Evolutionary conservation across 2,113 vertebrate species (phyloP).

Genomic region (Chloebia gouldiae): DNA sequence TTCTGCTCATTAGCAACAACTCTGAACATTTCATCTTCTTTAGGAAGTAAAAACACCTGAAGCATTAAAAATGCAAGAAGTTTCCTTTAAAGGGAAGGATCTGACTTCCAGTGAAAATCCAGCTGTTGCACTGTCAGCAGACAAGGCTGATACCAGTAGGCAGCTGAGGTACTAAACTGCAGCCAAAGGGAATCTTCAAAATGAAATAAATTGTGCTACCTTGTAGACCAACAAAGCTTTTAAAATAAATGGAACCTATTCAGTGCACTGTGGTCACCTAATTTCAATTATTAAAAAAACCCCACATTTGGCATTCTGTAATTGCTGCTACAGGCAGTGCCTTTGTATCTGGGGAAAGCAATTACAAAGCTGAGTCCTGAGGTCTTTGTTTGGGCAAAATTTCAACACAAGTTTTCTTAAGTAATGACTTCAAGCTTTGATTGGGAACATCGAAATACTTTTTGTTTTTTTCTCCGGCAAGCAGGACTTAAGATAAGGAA

Average conservation of each 20-base stretch:
- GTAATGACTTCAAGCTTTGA: conserved; percentile 22
- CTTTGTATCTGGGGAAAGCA: conserved; percentile 19
- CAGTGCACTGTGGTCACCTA: neutral
- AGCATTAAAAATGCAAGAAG: neutral
- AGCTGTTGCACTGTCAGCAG: neutral
- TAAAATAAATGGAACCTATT: conserved; percentile 15
- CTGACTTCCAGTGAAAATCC: neutral
- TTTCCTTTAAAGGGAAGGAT: neutral
- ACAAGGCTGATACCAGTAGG: neutral
- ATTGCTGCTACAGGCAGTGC: neutral
- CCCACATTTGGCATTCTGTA: neutral
- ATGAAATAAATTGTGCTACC: neutral
- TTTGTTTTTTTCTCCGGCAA: neutral
- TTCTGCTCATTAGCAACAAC: neutral
- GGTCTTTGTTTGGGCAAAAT: conserved; percentile 31
- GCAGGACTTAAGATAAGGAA: conserved; percentile 12
- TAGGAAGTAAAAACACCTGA: neutral
- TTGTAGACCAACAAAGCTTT: conserved; percentile 36
- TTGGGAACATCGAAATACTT: conserved; percentile 38
- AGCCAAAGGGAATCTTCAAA: conserved; percentile 7
- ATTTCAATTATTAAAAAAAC: conserved; percentile 39
- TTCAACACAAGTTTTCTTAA: conserved; percentile 46
- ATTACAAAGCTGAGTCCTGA: neutral
- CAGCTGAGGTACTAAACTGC: neutral
- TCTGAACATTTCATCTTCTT: neutral